Evolutionary conservation across 1,140 invertebrate species (phyloP), one percentile per base, ranked within the genome.

Genomic region (Zeugodacus cucurbitae): DNA sequence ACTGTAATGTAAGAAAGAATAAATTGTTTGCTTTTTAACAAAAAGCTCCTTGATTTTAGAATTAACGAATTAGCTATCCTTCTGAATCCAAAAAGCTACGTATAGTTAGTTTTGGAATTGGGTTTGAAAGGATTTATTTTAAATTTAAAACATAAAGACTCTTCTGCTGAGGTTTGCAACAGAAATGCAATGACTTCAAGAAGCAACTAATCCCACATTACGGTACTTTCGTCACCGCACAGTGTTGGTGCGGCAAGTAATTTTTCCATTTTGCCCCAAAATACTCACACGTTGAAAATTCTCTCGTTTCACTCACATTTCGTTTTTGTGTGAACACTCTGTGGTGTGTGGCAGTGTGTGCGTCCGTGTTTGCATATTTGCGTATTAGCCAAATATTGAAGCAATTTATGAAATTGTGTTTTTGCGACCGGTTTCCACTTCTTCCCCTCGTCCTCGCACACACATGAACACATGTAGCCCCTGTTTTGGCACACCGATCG

Each of bases 391-490:
- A 82, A 82, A 82, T 82, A 82, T 54, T 48, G 74, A 82, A 82
- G 74, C 74, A 82, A 82, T 82, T 82, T 82, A 82, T 82, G 74
- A 82, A 82, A 82, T 82, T 48, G 74, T 82, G 74, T 82, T 82
- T 74, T 48, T 82, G 70, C 74, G 74, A 48, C 22, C 74, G 44
- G 74, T 82, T 82, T 48, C 26, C 41, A 82, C 44, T 54, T 82
- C n/a, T 34, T 22, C 10, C 22, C 14, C 41, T 48, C 74, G 32
- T 29, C n/a, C 44, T 14, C 3, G 2, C n/a, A 8, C 41, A n/a
- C n/a, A 78, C 3, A 26, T 8, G 2, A 11, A n/a, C 70, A 44
- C 7, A 48, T 20, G 37, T 7, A 26, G 70, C 41, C 41, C 20
- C 37, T 78, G 22, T 26, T 70, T 26, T 44, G 37, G 37, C n/a